Percentiles rank a stretch among this genome's conserved stretches.
These are phyloP conservation scores for Urocyon cinereoargenteus DNA, from an alignment of 2,797 vertebrate species.

Conservation along the genomic window DNA sequence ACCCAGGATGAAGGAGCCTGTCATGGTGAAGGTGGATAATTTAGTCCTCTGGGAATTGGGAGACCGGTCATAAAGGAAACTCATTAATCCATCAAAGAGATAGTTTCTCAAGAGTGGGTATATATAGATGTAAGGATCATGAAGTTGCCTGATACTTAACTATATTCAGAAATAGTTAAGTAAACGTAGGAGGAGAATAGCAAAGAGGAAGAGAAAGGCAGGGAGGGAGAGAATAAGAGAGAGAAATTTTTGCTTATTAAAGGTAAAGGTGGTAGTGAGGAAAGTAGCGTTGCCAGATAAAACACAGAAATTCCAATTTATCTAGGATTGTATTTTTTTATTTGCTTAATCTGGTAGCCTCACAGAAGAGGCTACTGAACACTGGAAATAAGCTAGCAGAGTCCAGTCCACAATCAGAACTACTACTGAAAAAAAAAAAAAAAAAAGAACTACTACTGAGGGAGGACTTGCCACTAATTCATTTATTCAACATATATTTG, in stretches of 20 bases:
- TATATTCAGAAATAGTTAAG: slow-evolving; percentile 5
- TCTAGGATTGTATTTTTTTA: not conserved
- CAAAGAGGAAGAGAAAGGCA: not conserved
- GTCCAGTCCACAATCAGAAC: not conserved
- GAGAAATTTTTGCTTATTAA: not conserved
- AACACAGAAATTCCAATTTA: not conserved
- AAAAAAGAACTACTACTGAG: not conserved
- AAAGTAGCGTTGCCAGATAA: not conserved
- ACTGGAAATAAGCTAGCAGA: not conserved
- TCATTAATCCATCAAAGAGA: not conserved
- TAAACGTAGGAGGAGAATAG: not conserved
- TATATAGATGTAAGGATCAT: slow-evolving; percentile 10
- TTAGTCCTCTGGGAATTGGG: not conserved
- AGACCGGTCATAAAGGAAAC: not conserved
- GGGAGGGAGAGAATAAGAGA: not conserved
- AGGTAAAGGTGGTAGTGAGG: not conserved
- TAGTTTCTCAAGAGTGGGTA: not conserved
- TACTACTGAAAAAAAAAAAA: not conserved
- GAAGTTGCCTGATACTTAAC: not conserved
- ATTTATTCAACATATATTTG: not conserved
- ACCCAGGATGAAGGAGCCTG: not conserved
- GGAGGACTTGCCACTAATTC: not conserved
- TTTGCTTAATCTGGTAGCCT: not conserved
- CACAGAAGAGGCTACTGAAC: not conserved
- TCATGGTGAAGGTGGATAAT: not conserved